Evolutionary conservation across 2,113 vertebrate species (phyloP).

Genomic region (Charadrius vociferus): DNA sequence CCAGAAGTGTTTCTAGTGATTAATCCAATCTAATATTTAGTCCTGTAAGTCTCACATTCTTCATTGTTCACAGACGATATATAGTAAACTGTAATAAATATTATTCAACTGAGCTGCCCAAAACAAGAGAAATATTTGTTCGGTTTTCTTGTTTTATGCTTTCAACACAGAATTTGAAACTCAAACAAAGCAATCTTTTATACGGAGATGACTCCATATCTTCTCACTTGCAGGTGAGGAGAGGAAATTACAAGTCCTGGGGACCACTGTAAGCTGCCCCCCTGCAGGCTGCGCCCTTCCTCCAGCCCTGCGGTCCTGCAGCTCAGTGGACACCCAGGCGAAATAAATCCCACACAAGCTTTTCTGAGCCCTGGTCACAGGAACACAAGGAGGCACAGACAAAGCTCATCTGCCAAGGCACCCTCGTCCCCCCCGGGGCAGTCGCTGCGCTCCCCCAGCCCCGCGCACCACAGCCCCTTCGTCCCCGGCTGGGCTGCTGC

Average conservation of each 20-base stretch:
- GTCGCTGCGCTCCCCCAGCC: not conserved
- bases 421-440: not conserved
- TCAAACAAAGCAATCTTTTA: not conserved
- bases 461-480: rapidly evolving
- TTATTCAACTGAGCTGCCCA: not conserved
- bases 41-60: not conserved
- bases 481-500: not conserved
- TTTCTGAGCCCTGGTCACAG: rapidly evolving
- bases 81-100: not conserved
- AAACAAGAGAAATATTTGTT: not conserved
- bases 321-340: not conserved
- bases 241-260: not conserved
- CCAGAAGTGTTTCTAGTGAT: not conserved
- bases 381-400: too few species aligned
- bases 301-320: not conserved
- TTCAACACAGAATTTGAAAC: not conserved
- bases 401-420: too few species aligned
- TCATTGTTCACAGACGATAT: not conserved
- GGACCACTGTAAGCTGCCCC: not conserved
- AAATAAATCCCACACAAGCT: not conserved
- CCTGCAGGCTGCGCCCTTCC: not conserved
- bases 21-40: not conserved
- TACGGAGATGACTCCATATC: rapidly evolving
- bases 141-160: not conserved
- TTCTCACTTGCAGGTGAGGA: not conserved